These are phyloP conservation scores for Montifringilla adamsi DNA, from an alignment of 2,113 vertebrate genomes.

Conservation along the genomic window DNA sequence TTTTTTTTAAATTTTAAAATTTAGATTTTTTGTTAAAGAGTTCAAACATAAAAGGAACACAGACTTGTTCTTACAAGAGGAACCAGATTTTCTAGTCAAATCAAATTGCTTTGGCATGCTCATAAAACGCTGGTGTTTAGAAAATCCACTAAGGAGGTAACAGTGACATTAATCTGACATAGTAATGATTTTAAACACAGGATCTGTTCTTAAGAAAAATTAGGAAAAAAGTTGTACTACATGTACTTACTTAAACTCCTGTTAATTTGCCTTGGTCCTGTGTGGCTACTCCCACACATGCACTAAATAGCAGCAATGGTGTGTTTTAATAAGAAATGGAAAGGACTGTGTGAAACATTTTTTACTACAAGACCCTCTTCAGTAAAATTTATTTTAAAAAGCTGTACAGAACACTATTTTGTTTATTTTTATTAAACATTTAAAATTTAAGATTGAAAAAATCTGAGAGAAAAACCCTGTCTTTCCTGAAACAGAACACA, in stretches of 20 bases:
- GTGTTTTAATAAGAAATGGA: background rate
- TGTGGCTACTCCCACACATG: conserved; percentile 32
- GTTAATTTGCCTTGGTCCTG: conserved; percentile 51
- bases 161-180: conserved; percentile 66
- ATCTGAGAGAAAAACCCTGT: background rate
- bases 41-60: conserved; percentile 59
- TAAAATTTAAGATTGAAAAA: background rate
- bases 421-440: background rate
- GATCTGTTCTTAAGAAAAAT: conserved; percentile 42
- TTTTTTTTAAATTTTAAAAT: background rate
- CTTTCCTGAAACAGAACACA: background rate
- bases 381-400: background rate
- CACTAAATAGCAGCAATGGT: background rate
- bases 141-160: conserved; percentile 64
- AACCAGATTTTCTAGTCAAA: conserved; percentile 74
- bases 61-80: conserved; percentile 64
- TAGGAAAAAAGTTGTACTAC: background rate
- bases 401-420: conserved; percentile 8
- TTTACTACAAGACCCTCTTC: background rate
- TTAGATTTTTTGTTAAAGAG: conserved; percentile 34
- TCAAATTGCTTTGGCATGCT: conserved; percentile 65
- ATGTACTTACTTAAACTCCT: conserved; percentile 45
- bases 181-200: conserved; percentile 63
- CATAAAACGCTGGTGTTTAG: conserved; percentile 63
- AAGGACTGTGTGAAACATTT: background rate